Evolutionary conservation across 2,113 vertebrate genomes (phyloP), one percentile per base, ranked within the genome.

Genomic region (Casuarius casuarius): DNA sequence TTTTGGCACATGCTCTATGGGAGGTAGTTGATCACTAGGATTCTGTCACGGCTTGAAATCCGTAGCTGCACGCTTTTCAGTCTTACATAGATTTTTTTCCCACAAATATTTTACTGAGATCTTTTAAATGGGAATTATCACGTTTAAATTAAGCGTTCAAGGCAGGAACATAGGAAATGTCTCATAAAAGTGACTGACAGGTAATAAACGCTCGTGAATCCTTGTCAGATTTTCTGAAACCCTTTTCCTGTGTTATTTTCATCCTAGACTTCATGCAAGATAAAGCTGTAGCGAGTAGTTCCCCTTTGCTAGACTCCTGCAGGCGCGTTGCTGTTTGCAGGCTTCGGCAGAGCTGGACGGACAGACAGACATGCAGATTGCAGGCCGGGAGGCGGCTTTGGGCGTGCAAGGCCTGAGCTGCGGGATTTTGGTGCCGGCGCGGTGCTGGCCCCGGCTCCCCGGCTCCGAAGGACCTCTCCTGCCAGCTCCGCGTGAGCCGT

Each of bases 101-200:
- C 54, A 42, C 22, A 18, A 21, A 12, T 19, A 8, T 8, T 46
- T 46, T 3, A 6, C 49, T 29, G 23, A 51, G 26, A 10, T 7
- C 42, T 12, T 59, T 21, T 26, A 46, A n/a, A 17, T 46, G 33
- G 58, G 7, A 5, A 1, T 65, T 6, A 22, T 8, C 7, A 4
- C 3, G 3, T 9, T 15, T 7, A 52, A 76, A 56, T 54, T 6
- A 8, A 54, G 4, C 31, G 13, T 46, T n/a, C 33, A 3, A 42
- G 31, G 31, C 31, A 25, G 28, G 56, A 59, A 12, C 0, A 1
- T 9, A 10, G 42, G 26, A n/a, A 7, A 0, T 1, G 3, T 2
- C 59, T 48, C 28, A 5, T 17, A 49, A 13, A 49, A 38, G 18
- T 0, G 5, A 62, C 40, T 26, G n/a, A 28, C 26, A 10, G 4